Evolutionary conservation across 2,888 invertebrate genomes (phyloP), one percentile per base, ranked within the genome.

Genomic region (Trichacis sp.): DNA sequence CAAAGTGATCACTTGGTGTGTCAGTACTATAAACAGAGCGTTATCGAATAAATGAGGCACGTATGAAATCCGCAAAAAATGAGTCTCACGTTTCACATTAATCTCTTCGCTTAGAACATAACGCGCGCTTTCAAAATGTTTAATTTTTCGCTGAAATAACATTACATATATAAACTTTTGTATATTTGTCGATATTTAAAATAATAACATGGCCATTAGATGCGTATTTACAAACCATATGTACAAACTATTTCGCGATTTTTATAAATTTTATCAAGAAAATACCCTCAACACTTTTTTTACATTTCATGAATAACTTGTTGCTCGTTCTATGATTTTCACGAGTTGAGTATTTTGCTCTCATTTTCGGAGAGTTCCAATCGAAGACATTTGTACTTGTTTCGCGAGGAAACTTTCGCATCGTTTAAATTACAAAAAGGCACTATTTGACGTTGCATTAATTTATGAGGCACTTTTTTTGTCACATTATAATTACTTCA

Each of bases 161-260:
- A 33, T 57, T 40, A 49, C 64, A 64, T 70, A 63, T 58, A 58
- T 68, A 49, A 69, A 63, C 57, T 59, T 52, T 56, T 45, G 54
- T 68, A 68, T 29, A 53, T 45, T 69, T 51, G 55, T 64, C 62
- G 56, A 19, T 51, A 62, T 65, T 72, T 65, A 69, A 57, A 64
- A 63, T 60, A 53, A 52, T 65, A 69, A 75, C 70, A 74, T 77
- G 75, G 69, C 80, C 77, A 73, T 81, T 73, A 70, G 71, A 75
- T 77, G 73, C 76, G 70, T 83, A 83, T 83, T 69, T 83, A 83
- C 82, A 83, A 71, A 74, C 68, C 40, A 61, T 78, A 81, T 82
- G 68, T 82, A 81, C 80, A 82, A 56, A 62, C 65, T 72, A 69
- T 70, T 69, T 70, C 54, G 63, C 60, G 69, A 47, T 62, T 67